phyloP scores from a whole-genome alignment of 2,113 vertebrate genomes.

The Paradoxurus hermaphroditus region DNA sequence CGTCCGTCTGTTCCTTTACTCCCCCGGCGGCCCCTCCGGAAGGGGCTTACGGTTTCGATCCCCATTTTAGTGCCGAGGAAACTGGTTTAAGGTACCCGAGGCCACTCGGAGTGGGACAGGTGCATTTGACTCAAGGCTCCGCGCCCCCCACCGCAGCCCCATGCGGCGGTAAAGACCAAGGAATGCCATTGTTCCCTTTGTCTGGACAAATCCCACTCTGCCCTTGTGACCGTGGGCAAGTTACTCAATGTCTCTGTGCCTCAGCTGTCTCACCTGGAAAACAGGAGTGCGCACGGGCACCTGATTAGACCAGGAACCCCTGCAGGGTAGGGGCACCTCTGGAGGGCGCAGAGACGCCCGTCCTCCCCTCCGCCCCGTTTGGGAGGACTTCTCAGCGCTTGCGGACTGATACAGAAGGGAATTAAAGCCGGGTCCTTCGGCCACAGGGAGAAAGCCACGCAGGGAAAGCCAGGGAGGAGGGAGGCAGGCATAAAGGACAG shows the following conservation, averaged over 20 bases:
- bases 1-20: not conserved
- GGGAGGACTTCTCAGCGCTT: not conserved
- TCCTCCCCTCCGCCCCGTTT: not conserved
- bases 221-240: not conserved
- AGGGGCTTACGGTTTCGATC: not conserved
- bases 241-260: not conserved
- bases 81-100: not conserved
- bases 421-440: not conserved
- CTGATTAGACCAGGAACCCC: not conserved
- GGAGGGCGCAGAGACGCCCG: not conserved
- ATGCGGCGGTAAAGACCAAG: not conserved
- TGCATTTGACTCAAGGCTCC: not conserved
- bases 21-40: not conserved
- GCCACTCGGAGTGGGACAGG: not conserved
- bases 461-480: not conserved
- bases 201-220: not conserved
- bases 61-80: not conserved
- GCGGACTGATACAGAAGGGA: not conserved
- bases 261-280: not conserved
- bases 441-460: not conserved
- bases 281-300: not conserved
- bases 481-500: not conserved
- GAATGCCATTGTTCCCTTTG: not conserved
- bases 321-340: too few species aligned
- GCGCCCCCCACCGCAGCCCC: not conserved